These are phyloP conservation scores for Ectobius pallidus DNA, from an alignment of 2,888 invertebrate species.

Conservation along the genomic window DNA sequence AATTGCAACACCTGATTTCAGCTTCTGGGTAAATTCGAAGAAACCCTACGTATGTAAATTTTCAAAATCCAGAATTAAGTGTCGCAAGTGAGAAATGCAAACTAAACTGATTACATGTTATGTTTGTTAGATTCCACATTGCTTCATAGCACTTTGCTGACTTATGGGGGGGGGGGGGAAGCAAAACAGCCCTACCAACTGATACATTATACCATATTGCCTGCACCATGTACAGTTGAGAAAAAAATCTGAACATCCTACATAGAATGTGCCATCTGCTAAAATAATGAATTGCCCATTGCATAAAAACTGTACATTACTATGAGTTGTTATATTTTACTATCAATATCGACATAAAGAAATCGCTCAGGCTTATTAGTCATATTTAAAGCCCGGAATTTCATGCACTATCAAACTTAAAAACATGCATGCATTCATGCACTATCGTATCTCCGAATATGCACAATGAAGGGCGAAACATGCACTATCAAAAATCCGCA, in stretches of 20 bases:
- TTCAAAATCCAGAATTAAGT: neutral
- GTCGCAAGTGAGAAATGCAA: conserved; percentile 3
- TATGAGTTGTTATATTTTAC: too few species aligned
- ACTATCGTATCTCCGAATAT: too few species aligned
- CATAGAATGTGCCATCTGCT: too few species aligned
- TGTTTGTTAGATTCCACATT: conserved; percentile 3
- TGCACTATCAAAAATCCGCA: too few species aligned
- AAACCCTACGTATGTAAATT: conserved; percentile 5
- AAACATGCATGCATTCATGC: too few species aligned
- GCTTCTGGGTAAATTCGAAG: conserved; percentile 5
- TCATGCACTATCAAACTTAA: too few species aligned
- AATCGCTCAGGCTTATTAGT: too few species aligned
- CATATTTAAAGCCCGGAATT: too few species aligned
- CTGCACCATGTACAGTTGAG: neutral
- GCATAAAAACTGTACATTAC: too few species aligned
- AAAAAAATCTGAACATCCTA: neutral
- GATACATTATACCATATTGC: neutral
- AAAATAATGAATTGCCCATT: too few species aligned
- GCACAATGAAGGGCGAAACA: too few species aligned
- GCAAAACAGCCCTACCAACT: conserved; percentile 14
- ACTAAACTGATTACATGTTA: neutral
- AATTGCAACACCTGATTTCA: conserved; percentile 1
- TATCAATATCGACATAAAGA: too few species aligned
- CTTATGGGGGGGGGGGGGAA: conserved; percentile 9
- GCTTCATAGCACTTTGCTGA: conserved; percentile 9